Evolutionary conservation across 2,888 invertebrate genomes (phyloP), one percentile per base, ranked within the genome.

Genomic region (Oligia strigilis): DNA sequence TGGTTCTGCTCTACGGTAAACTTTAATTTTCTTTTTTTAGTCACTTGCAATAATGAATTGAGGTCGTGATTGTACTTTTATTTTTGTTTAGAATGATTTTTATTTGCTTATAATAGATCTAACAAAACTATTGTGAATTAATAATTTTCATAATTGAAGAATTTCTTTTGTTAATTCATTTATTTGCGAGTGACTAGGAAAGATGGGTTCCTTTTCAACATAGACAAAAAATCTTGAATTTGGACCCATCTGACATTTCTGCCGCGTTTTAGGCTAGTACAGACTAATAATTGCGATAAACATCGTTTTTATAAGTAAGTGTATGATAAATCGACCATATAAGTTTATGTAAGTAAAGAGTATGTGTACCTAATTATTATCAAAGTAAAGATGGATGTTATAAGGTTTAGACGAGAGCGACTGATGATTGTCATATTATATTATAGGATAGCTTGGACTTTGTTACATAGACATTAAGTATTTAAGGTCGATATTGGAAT

Each of bases 401-500:
- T 85, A 84, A 87, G 81, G 88, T 87, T 87, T 86, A 89, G 89
- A 76, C 81, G 88, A 88, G 91, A 89, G 88, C 89, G 91, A 90
- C 90, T 91, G 92, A 90, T 87, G 88, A 88, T 91, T 91, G 90
- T 89, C 89, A 90, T 88, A 90, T 89, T 89, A 90, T 90, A 86
- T 86, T 86, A 89, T 90, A 90, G 89, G 87, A 85, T 93, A 92
- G 92, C 91, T 93, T 96, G 95, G 95, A 96, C 95, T 95, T 94
- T 96, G 96, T 96, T 96, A 95, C 96, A 96, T 96, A 96, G 96
- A 95, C 92, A 94, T 95, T 95, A 96, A 96, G 95, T 95, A 94
- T 95, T 96, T 96, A 95, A 95, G 90, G 95, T 96, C 94, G 94
- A 92, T 94, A 95, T 95, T 95, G 94, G 92, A 96, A 96, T 96